These are phyloP conservation scores for Actinostola sp. DNA, from an alignment of 92 coral and sea anemone species.

Conservation along the genomic window DNA sequence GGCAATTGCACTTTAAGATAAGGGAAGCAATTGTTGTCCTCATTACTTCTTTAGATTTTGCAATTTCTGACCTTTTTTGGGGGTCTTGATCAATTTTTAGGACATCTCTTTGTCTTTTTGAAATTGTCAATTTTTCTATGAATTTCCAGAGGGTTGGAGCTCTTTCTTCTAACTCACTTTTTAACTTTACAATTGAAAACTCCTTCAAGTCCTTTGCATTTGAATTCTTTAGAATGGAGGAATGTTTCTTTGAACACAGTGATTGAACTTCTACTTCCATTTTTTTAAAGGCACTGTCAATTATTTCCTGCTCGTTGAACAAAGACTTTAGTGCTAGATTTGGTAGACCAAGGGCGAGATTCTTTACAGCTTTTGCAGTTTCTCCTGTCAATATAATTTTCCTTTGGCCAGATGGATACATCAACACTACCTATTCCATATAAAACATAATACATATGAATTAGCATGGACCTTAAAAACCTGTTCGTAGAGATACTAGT, in stretches of 20 bases:
- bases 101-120: constrained; percentile 11
- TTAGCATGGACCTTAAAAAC: too few relatives aligned
- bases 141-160: constrained; percentile 29
- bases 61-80: background rate
- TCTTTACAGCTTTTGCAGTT: too few relatives aligned
- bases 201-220: constrained; percentile 21
- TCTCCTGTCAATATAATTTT: too few relatives aligned
- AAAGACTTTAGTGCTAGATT: too few relatives aligned
- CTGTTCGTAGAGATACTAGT: too few relatives aligned
- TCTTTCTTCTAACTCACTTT: constrained; percentile 14
- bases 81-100: constrained; percentile 5
- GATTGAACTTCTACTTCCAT: constrained; percentile 21
- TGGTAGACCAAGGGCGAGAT: too few relatives aligned
- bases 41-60: background rate
- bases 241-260: constrained; percentile 14
- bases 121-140: constrained; percentile 14
- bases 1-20: constrained; percentile 32
- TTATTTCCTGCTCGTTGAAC: constrained; percentile 17
- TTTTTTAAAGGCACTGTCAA: background rate
- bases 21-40: constrained; percentile 24
- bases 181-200: constrained; percentile 16
- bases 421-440: too few relatives aligned
- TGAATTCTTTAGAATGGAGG: constrained; percentile 22
- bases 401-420: too few relatives aligned
- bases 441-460: too few relatives aligned